phyloP scores from a whole-genome alignment of 2,797 vertebrate genomes.

The Anguilla pacifica region DNA sequence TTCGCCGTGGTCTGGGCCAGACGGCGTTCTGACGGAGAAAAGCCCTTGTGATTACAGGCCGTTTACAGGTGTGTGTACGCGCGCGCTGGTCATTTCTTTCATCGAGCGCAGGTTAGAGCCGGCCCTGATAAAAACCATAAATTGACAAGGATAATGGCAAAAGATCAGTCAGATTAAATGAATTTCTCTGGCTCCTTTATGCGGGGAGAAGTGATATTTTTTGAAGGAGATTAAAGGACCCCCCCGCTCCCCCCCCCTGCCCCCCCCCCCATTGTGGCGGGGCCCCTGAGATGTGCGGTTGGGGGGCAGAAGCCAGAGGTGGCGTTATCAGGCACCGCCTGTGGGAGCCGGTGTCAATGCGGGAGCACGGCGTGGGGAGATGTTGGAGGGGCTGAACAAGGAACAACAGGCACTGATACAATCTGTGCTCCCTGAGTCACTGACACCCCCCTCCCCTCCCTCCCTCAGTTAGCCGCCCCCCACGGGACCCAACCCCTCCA shows the following conservation, averaged over 20 bases:
- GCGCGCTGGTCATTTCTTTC: neutral
- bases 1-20: neutral
- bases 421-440: conserved; percentile 49
- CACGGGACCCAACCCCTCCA: conserved; percentile 42
- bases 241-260: neutral
- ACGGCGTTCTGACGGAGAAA: neutral
- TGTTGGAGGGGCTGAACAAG: conserved; percentile 31
- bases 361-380: conserved; percentile 33
- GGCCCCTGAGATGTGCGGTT: conserved; percentile 6
- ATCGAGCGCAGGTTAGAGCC: neutral
- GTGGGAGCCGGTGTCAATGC: conserved; percentile 54
- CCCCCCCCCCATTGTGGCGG: neutral
- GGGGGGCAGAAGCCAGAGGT: conserved; percentile 6
- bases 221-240: neutral
- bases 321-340: conserved; percentile 51
- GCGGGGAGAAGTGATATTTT: neutral
- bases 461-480: conserved; percentile 34
- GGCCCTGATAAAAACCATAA: neutral
- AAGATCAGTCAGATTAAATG: conserved; percentile 20
- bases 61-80: neutral
- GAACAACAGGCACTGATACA: conserved; percentile 52
- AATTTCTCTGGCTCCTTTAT: neutral
- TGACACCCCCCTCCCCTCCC: neutral
- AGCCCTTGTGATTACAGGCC: neutral
- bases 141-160: conserved; percentile 1